Base-by-base conservation (phyloP, 2,888 invertebrate species). In the Eupeodes luniger region DNA sequence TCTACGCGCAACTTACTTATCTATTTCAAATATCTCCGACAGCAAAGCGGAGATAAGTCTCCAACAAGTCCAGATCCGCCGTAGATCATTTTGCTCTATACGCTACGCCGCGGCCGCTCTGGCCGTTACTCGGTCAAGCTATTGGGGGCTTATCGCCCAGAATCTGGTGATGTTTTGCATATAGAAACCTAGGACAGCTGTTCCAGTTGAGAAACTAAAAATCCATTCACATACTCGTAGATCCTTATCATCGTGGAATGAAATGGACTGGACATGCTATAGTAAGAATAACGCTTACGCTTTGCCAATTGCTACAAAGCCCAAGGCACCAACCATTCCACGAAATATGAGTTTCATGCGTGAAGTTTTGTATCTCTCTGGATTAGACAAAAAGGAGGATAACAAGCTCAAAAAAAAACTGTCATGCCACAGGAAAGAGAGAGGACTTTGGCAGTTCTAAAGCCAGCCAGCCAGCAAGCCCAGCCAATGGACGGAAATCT, bases 261-360 rank as follows among this genome's bases (percentile, higher is more conserved):
- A 69, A 82, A 74, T 79, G 82, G 66, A 85, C 64, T 80, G 84
- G 67, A 86, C 85, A 80, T 72, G 79, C 51, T 27, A 2, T 74
- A 66, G 87, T 70, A 74, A 40, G 40, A 40, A 9, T 5, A 40
- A 40, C 40, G 40, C 40, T 55, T 81, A 62, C 53, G 80, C 72
- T 83, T 72, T 72, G 83, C 70, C 66, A 36, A 80, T 72, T 72
- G 83, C 70, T 61, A 36, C 40, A 70, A 34, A 69, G n/a, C 51
- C 51, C 27, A 69, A 53, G 16, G 19, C 55, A 55, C 57, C 79
- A 27, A 74, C 75, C 61, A 80, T 9, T 40, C 40, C 5, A 40
- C 55, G 87, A 84, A 84, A 87, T 87, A 84, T 87, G 84, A 87
- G 87, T 84, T 84, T 74, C 80, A 80, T 80, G 87, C 77, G 76